Base-by-base conservation (phyloP, 2,113 vertebrate genomes). In the Australoheros scitulus region DNA sequence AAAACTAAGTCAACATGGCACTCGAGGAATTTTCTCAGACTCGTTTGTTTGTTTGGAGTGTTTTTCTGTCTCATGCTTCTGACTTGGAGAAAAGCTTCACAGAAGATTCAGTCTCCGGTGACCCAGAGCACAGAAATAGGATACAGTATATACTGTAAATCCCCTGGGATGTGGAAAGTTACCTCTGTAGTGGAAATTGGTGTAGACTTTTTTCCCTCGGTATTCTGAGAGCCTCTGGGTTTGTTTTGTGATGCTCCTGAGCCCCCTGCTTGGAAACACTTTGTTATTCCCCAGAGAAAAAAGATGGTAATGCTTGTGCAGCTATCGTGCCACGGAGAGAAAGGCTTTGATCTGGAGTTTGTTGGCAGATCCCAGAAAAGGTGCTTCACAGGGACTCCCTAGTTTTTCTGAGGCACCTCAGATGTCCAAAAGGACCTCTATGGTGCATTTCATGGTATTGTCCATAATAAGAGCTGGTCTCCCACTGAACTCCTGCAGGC, bases 231-330 rank as follows among this genome's bases (percentile, higher is more conserved):
- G 11, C 38, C 38, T 56, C 29, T 3, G 32, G 64, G 47, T 52
- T 32, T 0, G 3, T 60, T 63, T 47, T 50, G 52, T 22, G 22
- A 70, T 43, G 76, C 20, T 72, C 65, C 20, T 32, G 32, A 70
- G 22, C 43, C 68, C 26, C 56, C 55, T 78, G 56, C 61, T 79
- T 57, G 60, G 34, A 43, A 52, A 18, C 26, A 72, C 38, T 43
- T 20, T 75, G 47, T 47, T 85, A 38, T 77, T 75, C 59, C 52
- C 36, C 5, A 55, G 59, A 65, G 70, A 79, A 76, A 76, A 57
- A 52, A 55, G 47, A 76, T 74, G 65, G 17, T 36, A 56, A 65
- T 74, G 47, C 32, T 68, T 57, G 41, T 59, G 52, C 26, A 56
- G 18, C 50, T 43, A 11, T 9, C 7, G 20, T 70, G 79, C 20